Percentiles rank a stretch among this genome's conserved stretches.
Evolutionary conservation across 1,140 invertebrate species (phyloP).

Genomic region (Solenopsis invicta): DNA sequence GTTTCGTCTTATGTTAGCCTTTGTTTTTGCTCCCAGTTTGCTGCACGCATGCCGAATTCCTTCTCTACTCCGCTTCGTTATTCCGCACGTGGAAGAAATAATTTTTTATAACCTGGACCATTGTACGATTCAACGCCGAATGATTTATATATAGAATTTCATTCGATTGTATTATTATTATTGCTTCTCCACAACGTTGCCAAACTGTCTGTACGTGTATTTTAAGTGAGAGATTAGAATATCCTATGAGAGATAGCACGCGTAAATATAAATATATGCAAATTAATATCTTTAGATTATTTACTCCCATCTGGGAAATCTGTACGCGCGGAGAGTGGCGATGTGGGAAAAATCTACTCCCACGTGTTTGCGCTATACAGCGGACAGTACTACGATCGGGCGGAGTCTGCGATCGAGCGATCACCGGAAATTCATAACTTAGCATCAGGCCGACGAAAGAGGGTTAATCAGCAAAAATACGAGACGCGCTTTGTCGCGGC

Average conservation of each 20-base stretch:
- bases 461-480: conserved; percentile 82
- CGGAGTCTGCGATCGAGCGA: conserved; percentile 36
- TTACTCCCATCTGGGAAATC: conserved; percentile 60
- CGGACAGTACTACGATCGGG: conserved; percentile 27
- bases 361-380: conserved; percentile 34
- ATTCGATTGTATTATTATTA: neutral
- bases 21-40: conserved; percentile 42
- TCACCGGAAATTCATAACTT: conserved; percentile 82
- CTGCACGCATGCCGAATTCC: conserved; percentile 27
- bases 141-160: neutral
- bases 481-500: conserved; percentile 74
- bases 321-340: conserved; percentile 34
- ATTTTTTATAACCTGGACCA: conserved; percentile 13
- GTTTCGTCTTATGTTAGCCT: conserved; percentile 7
- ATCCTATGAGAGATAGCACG: neutral
- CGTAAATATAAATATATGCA: conserved; percentile 25
- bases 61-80: conserved; percentile 1
- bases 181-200: neutral
- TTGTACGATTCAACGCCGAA: neutral
- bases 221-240: conserved; percentile 18
- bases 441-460: conserved; percentile 79
- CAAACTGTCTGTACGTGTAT: neutral
- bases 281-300: conserved; percentile 49
- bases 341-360: conserved; percentile 41
- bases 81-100: neutral